Evolutionary conservation across 2,888 invertebrate genomes (phyloP).

Genomic region (Monopis laevigella): DNA sequence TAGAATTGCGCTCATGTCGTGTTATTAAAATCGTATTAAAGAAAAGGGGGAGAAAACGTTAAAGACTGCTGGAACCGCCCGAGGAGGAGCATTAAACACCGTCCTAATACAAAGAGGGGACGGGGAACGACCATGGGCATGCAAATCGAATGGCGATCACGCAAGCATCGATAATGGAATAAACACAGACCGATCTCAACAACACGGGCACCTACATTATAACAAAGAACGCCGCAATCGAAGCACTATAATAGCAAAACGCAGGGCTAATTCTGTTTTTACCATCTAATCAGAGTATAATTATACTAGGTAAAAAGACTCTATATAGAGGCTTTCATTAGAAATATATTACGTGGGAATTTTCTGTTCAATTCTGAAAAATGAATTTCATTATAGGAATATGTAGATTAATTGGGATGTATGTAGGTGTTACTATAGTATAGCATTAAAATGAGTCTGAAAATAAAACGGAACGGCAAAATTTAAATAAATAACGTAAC

Average conservation of each 20-base stretch:
- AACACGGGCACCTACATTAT: background rate
- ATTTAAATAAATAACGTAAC: too few species aligned
- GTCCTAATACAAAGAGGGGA: constrained; percentile 5
- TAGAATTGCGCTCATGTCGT: background rate
- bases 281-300: constrained; percentile 3
- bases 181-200: constrained; percentile 6
- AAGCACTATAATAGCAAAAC: background rate
- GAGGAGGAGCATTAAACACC: constrained; percentile 2
- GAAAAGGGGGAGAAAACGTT: background rate
- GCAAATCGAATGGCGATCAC: constrained; percentile 12
- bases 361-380: too few species aligned
- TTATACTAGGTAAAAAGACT: too few species aligned
- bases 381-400: too few species aligned
- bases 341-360: too few species aligned
- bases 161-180: constrained; percentile 9
- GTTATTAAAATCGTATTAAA: constrained; percentile 2
- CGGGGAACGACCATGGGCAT: constrained; percentile 4
- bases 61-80: background rate
- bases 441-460: too few species aligned
- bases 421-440: too few species aligned
- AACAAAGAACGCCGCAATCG: constrained; percentile 4
- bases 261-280: constrained; percentile 2
- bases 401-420: too few species aligned
- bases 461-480: too few species aligned
- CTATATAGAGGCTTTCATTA: too few species aligned